Conservation (phyloP, 2,888 invertebrate genomes). For the Apamea anceps region DNA sequence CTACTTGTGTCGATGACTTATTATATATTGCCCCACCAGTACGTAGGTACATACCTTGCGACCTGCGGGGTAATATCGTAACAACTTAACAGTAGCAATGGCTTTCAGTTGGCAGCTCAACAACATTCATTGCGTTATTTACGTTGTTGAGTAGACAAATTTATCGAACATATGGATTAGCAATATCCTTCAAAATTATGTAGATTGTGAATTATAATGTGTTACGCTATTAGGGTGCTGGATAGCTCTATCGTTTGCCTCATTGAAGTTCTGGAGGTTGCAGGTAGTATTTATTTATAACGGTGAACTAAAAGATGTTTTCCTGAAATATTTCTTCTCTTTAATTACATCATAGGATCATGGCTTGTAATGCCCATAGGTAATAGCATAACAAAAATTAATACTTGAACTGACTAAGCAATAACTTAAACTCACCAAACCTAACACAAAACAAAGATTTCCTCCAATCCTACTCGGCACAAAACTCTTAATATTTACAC, state of each 20-base stretch:
- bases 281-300: too few relatives aligned
- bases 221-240: background rate
- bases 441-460: slow-evolving; percentile 8
- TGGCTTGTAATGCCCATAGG: background rate
- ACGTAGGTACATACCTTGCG: background rate
- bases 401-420: slow-evolving; percentile 2
- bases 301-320: background rate
- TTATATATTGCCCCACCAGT: background rate
- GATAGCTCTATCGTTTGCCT: background rate
- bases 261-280: background rate
- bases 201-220: background rate
- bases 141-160: background rate
- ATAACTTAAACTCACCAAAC: slow-evolving; percentile 7
- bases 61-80: background rate
- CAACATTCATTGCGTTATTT: background rate
- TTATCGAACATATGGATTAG: background rate
- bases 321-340: background rate
- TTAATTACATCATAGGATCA: background rate
- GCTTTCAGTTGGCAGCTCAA: background rate
- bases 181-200: background rate
- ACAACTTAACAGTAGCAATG: background rate
- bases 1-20: background rate
- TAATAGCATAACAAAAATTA: background rate
- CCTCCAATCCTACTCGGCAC: slow-evolving; percentile 10
- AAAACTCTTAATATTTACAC: slow-evolving; percentile 56